phyloP scores from a whole-genome alignment of 2,113 vertebrate genomes.

The Nothocercus julius region DNA sequence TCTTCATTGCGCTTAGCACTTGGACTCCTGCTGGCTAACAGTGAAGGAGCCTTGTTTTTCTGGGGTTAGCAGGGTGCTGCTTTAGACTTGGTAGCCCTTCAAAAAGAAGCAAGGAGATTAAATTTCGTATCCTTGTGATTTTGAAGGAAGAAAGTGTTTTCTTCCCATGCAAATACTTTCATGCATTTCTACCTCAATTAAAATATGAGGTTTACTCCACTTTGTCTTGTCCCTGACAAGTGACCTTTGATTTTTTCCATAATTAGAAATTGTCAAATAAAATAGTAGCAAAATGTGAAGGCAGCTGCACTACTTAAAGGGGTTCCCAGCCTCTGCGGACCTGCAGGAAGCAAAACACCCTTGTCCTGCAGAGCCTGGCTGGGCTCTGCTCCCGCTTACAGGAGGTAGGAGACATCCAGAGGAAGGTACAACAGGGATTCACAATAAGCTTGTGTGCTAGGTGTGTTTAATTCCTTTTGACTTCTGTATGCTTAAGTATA shows the following conservation, averaged over 20 bases:
- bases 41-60: background rate
- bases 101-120: background rate
- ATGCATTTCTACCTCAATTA: background rate
- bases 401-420: too few species aligned
- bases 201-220: background rate
- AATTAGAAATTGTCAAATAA: background rate
- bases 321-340: background rate
- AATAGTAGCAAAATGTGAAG: background rate
- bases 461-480: too few species aligned
- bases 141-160: background rate
- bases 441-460: rapidly evolving
- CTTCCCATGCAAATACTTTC: background rate
- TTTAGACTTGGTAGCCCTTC: background rate
- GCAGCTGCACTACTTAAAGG: rapidly evolving
- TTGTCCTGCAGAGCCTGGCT: rapidly evolving
- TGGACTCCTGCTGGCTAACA: background rate
- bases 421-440: background rate
- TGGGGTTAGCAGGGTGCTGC: background rate
- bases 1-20: background rate
- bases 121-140: background rate
- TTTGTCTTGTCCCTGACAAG: background rate
- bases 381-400: background rate
- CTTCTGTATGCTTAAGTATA: background rate
- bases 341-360: background rate
- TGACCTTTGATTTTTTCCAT: background rate